Evolutionary conservation across 2,888 invertebrate genomes (phyloP).

Genomic region (Trachelus stipa): DNA sequence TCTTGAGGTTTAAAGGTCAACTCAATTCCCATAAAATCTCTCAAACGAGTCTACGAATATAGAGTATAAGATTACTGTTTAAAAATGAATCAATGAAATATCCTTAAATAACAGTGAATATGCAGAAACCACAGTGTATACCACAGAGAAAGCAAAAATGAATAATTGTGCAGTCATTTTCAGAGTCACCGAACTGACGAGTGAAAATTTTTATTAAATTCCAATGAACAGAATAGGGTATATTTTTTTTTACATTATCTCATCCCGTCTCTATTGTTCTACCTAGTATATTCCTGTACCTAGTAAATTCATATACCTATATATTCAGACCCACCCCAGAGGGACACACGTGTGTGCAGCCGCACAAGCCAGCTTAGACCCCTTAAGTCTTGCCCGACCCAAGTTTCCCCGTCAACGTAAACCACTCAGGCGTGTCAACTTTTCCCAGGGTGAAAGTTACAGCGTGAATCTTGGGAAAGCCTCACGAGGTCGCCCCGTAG

Average conservation of each 20-base stretch:
- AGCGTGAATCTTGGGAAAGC: conserved; percentile 10
- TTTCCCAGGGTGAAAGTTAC: conserved; percentile 10
- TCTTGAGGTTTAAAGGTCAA: no score
- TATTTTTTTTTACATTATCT: background rate
- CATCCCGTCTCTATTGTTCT: background rate
- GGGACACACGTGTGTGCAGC: background rate
- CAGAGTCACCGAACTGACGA: background rate
- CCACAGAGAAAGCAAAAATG: no score
- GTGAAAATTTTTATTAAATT: background rate
- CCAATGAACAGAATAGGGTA: background rate
- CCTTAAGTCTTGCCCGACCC: background rate
- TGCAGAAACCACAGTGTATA: no score
- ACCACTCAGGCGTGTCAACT: conserved; percentile 22
- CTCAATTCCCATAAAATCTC: no score
- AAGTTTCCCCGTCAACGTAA: conserved; percentile 12
- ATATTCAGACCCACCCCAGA: background rate
- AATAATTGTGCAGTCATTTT: no score
- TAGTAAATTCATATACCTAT: background rate
- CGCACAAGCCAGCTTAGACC: background rate
- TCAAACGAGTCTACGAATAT: no score
- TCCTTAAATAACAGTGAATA: no score
- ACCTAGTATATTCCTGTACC: background rate
- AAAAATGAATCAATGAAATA: no score
- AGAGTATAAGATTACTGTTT: no score
- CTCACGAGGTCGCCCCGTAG: background rate